Conservation (phyloP, 2,888 invertebrate species). For the Escarpia spicata region DNA sequence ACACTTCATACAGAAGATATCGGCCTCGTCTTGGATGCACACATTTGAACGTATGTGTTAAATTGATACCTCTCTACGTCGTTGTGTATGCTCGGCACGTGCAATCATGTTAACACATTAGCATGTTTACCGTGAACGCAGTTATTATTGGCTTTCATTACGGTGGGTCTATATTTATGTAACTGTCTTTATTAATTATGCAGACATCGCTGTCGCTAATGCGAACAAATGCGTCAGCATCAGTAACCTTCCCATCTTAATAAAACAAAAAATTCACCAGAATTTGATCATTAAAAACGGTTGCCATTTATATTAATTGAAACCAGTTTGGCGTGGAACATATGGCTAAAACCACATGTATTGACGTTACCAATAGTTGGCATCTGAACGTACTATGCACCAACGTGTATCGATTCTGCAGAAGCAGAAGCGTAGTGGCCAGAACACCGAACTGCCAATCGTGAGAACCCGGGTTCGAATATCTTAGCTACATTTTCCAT, state of each 20-base stretch:
- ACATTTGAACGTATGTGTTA: too few species aligned
- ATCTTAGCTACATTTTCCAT: too few species aligned
- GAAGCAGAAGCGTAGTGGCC: not conserved
- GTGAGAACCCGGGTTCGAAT: too few species aligned
- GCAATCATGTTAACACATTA: too few species aligned
- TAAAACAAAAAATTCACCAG: not conserved
- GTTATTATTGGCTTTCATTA: not conserved
- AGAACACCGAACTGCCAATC: too few species aligned
- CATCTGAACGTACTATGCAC: not conserved
- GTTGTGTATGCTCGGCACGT: too few species aligned
- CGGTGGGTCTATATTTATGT: not conserved
- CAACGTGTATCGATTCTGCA: conserved; percentile 18
- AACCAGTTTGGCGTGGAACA: not conserved
- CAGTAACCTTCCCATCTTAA: not conserved
- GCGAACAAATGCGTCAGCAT: not conserved
- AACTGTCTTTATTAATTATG: not conserved
- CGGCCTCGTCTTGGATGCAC: too few species aligned
- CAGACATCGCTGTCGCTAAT: not conserved
- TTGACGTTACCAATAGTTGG: not conserved
- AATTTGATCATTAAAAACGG: not conserved
- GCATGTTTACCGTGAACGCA: too few species aligned
- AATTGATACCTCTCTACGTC: too few species aligned
- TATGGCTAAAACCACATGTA: not conserved
- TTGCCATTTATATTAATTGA: not conserved
- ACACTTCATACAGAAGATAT: too few species aligned